phyloP scores from a whole-genome alignment of 2,797 vertebrate species.

The Intellagama lesueurii region DNA sequence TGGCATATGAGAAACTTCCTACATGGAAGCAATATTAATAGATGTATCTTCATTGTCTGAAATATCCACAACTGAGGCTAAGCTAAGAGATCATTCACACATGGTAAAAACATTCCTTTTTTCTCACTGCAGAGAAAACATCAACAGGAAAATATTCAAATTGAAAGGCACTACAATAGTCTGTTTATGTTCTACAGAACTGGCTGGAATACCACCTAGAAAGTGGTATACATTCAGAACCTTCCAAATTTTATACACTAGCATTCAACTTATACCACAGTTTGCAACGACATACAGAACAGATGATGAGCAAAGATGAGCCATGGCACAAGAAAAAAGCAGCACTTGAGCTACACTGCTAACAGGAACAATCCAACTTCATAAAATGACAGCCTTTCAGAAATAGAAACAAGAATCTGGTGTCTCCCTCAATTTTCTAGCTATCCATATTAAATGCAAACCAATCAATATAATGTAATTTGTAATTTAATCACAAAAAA shows the following conservation, averaged over 20 bases:
- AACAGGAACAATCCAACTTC: not conserved
- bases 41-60: not conserved
- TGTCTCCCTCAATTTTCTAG: not conserved
- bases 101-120: not conserved
- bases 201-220: not conserved
- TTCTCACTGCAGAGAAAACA: not conserved
- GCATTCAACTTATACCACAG: not conserved
- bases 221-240: not conserved
- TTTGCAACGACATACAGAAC: not conserved
- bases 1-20: not conserved
- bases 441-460: conserved; percentile 1
- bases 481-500: conserved; percentile 23
- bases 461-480: not conserved
- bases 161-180: not conserved
- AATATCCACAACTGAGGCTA: not conserved
- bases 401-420: not conserved
- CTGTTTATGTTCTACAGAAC: not conserved
- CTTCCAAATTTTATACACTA: not conserved
- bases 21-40: not conserved
- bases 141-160: not conserved
- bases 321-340: not conserved
- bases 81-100: not conserved
- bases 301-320: not conserved
- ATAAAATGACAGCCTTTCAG: not conserved
- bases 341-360: not conserved